Conservation (phyloP, 2,797 vertebrate genomes). For the Intellagama lesueurii region DNA sequence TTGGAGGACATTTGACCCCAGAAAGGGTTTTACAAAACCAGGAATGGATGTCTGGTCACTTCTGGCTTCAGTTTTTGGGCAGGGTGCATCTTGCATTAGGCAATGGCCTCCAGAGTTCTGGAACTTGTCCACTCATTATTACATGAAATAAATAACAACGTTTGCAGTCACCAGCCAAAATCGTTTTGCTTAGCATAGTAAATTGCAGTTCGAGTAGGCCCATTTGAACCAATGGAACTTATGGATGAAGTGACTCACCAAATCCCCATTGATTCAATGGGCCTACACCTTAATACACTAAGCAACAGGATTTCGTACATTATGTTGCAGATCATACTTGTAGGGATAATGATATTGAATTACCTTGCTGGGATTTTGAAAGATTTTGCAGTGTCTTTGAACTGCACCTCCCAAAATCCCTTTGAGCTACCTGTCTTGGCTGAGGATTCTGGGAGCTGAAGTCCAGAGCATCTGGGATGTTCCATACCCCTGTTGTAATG, state of each 20-base stretch:
- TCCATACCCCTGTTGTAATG: not conserved
- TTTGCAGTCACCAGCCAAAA: too few relatives aligned
- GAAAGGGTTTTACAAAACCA: too few relatives aligned
- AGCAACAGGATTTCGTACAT: not conserved
- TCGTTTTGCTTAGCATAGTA: too few relatives aligned
- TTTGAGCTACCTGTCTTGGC: not conserved
- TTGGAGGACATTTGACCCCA: too few relatives aligned
- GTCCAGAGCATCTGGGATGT: not conserved
- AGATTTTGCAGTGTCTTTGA: too few relatives aligned
- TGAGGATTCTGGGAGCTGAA: not conserved
- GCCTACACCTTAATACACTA: too few relatives aligned
- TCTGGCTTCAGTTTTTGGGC: too few relatives aligned
- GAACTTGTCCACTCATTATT: too few relatives aligned
- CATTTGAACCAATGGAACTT: not conserved
- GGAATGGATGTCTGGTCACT: too few relatives aligned
- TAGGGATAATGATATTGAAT: not conserved
- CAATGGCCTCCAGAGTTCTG: too few relatives aligned
- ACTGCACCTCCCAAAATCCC: not conserved
- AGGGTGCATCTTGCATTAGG: too few relatives aligned
- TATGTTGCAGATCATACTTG: not conserved
- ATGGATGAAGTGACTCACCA: not conserved
- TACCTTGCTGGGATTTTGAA: not conserved
- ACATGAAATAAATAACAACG: too few relatives aligned
- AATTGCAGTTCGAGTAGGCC: not conserved
- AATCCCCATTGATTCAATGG: not conserved